Percentiles rank a stretch among this genome's conserved stretches.
Conservation (phyloP, 2,888 invertebrate species). For the Amphimallon solstitiale region DNA sequence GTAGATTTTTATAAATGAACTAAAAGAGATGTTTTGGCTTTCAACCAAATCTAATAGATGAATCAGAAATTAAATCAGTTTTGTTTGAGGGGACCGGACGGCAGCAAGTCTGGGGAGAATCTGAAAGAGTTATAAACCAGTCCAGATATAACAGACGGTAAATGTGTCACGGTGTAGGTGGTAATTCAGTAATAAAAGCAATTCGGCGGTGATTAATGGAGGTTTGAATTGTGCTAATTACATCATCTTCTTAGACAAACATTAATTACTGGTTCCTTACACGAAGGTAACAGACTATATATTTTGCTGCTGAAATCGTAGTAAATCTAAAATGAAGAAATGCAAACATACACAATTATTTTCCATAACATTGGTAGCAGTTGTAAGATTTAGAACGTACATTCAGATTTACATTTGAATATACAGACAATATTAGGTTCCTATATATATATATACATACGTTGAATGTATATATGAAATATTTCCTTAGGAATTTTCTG, state of each 20-base stretch:
- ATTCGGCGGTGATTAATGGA: conserved; percentile 16
- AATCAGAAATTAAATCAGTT: conserved; percentile 3
- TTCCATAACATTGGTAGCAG: too few relatives aligned
- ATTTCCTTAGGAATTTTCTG: too few relatives aligned
- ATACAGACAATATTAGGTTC: too few relatives aligned
- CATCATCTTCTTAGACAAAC: background rate
- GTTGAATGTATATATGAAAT: too few relatives aligned
- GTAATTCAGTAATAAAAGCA: conserved; percentile 10
- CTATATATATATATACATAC: too few relatives aligned
- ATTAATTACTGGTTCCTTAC: conserved; percentile 3
- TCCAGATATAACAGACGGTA: conserved; percentile 2
- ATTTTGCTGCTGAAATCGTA: background rate
- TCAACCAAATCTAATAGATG: background rate
- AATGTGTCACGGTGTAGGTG: conserved; percentile 24
- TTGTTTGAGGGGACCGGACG: background rate
- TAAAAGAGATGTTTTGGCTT: conserved; percentile 3
- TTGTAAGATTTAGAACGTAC: too few relatives aligned
- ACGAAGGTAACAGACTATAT: background rate
- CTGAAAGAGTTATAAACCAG: background rate
- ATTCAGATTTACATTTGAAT: too few relatives aligned
- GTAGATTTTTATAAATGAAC: background rate
- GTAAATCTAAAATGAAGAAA: background rate
- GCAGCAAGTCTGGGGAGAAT: conserved; percentile 3
- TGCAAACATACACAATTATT: too few relatives aligned
- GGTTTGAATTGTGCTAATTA: conserved; percentile 23